Conservation (phyloP, 2,113 vertebrate genomes). For the Typhlomys cinereus region DNA sequence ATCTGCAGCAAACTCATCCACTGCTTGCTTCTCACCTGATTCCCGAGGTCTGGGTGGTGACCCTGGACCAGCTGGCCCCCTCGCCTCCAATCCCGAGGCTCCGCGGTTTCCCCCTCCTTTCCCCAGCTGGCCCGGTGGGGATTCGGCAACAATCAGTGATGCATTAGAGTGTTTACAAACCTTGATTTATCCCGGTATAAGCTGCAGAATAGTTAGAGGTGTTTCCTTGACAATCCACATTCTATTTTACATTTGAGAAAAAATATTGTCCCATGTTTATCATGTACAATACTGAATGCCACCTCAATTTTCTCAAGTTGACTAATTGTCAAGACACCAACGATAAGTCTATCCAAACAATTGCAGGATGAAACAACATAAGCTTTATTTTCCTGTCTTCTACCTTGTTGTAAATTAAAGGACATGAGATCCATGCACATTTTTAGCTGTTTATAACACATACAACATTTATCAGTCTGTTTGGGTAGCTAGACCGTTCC, state of each 20-base stretch:
- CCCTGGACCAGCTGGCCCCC: too few species aligned
- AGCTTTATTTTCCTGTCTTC: constrained; percentile 9
- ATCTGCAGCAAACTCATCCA: too few species aligned
- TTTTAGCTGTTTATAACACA: not conserved
- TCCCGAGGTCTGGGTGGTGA: too few species aligned
- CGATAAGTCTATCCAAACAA: not conserved
- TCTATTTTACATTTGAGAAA: constrained; percentile 7
- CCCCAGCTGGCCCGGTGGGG: too few species aligned
- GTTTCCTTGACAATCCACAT: not conserved
- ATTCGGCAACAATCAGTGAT: too few species aligned
- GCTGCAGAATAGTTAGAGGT: not conserved
- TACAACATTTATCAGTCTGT: not conserved
- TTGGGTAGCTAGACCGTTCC: not conserved
- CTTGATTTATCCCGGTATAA: not conserved
- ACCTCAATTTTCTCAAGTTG: not conserved
- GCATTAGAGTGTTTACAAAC: not conserved
- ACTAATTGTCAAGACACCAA: not conserved
- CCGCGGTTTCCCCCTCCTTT: too few species aligned
- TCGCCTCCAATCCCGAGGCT: too few species aligned
- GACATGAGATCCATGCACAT: not conserved
- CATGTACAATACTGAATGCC: not conserved
- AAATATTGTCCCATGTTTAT: constrained; percentile 27
- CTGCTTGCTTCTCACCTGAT: too few species aligned
- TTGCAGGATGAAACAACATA: not conserved
- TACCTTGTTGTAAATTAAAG: not conserved